Conservation (phyloP, 1,140 invertebrate species). For the Lepidurus couesii region DNA sequence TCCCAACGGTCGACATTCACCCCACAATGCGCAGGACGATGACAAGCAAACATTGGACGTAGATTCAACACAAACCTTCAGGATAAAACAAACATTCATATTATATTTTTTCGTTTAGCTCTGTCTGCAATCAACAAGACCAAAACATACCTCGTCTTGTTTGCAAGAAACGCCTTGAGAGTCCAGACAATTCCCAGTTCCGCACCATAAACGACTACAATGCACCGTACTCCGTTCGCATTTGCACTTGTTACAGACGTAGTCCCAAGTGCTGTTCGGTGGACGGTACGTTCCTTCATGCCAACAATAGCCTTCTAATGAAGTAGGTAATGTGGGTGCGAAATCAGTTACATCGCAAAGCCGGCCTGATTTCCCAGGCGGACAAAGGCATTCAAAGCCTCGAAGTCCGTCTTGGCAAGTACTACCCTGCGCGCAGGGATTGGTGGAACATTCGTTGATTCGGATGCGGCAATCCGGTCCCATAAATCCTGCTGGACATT, state of each 20-base stretch:
- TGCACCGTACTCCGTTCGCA: conserved; percentile 65
- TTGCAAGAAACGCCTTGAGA: conserved; percentile 48
- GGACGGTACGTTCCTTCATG: conserved; percentile 54
- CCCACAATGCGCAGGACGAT: conserved; percentile 67
- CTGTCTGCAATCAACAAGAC: background rate
- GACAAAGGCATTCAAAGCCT: conserved; percentile 37
- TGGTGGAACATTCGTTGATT: conserved; percentile 36
- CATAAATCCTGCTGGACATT: conserved; percentile 68
- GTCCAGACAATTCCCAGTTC: conserved; percentile 68
- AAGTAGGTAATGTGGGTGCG: conserved; percentile 36
- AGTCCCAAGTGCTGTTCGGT: conserved; percentile 56
- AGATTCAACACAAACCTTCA: conserved; percentile 67
- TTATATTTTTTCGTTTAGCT: background rate
- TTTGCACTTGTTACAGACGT: conserved; percentile 75
- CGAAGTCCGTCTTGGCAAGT: conserved; percentile 36
- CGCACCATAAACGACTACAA: conserved; percentile 81
- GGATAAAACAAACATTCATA: background rate
- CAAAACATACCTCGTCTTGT: conserved; percentile 49
- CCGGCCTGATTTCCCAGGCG: conserved; percentile 71
- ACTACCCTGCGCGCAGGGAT: conserved; percentile 37
- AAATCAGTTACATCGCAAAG: conserved; percentile 82
- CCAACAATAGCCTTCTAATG: conserved; percentile 44
- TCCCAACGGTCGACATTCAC: conserved; percentile 70
- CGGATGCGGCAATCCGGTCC: conserved; percentile 76
- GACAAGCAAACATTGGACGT: conserved; percentile 68